A percentile compares a stretch with the other conserved stretches of the same genome.
Conservation (phyloP, 2,888 invertebrate species). For the Strigamia crassipes region DNA sequence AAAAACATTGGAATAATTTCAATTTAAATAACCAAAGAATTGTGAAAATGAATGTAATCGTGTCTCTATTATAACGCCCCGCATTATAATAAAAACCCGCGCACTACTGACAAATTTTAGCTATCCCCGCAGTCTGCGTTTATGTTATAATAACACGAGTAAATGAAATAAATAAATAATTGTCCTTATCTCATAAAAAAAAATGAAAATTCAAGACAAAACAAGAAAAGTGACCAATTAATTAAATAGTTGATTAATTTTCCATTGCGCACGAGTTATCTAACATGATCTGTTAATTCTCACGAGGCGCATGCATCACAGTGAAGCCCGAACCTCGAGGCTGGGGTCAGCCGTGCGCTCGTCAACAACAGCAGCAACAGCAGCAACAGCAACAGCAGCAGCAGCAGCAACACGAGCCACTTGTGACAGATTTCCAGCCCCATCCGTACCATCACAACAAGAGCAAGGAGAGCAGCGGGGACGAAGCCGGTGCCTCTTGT, state of each 20-base stretch:
- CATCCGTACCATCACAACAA: neutral
- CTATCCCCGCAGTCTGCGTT: no score
- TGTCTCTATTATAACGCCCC: no score
- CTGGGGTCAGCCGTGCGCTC: conserved; percentile 43
- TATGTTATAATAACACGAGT: no score
- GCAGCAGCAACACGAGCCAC: conserved; percentile 20
- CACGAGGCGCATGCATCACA: conserved; percentile 31
- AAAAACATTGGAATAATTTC: no score
- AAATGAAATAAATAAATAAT: no score
- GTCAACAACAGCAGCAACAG: conserved; percentile 26
- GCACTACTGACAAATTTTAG: no score
- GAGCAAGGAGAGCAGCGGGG: neutral
- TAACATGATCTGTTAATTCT: neutral
- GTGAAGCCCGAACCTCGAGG: conserved; percentile 33
- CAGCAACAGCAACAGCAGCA: conserved; percentile 23
- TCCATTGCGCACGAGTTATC: neutral
- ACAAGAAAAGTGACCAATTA: neutral
- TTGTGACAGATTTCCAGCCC: neutral
- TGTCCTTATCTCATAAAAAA: no score
- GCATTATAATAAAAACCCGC: no score
- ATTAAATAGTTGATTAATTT: neutral
- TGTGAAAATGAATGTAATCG: no score
- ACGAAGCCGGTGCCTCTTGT: conserved; percentile 1
- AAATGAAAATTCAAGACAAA: no score
- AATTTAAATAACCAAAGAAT: no score